phyloP scores from a whole-genome alignment of 35 echinoderm and acorn worm genomes.

The Heliocidaris tuberculata region DNA sequence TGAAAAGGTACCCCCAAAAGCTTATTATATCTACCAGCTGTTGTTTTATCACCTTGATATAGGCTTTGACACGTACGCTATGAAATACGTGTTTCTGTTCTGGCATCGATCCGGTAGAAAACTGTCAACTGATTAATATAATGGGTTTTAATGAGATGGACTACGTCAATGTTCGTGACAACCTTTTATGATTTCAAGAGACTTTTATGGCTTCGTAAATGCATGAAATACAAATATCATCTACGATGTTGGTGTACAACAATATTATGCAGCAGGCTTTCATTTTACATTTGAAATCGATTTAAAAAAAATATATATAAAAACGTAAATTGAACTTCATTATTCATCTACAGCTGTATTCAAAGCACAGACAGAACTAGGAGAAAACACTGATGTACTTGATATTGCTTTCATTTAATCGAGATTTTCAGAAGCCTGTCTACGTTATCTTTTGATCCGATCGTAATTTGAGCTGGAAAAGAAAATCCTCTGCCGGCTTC shows the following conservation, averaged over 20 bases:
- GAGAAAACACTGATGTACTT: background rate
- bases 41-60: too few relatives aligned
- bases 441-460: conserved; percentile 32
- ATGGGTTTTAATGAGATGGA: too few relatives aligned
- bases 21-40: too few relatives aligned
- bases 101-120: too few relatives aligned
- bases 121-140: too few relatives aligned
- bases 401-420: conserved; percentile 4
- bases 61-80: too few relatives aligned
- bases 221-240: too few relatives aligned
- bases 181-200: too few relatives aligned
- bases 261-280: background rate
- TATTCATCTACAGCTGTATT: background rate
- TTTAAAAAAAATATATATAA: background rate
- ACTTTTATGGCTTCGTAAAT: background rate
- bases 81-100: too few relatives aligned
- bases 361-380: background rate
- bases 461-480: conserved; percentile 38
- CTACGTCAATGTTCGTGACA: too few relatives aligned
- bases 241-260: background rate
- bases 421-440: background rate
- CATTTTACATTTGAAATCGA: background rate
- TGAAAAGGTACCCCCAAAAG: too few relatives aligned
- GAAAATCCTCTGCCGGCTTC: background rate
- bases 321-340: background rate